These are phyloP conservation scores for Anthoptus insignis DNA, from an alignment of 2,888 invertebrate genomes.

Conservation along the genomic window DNA sequence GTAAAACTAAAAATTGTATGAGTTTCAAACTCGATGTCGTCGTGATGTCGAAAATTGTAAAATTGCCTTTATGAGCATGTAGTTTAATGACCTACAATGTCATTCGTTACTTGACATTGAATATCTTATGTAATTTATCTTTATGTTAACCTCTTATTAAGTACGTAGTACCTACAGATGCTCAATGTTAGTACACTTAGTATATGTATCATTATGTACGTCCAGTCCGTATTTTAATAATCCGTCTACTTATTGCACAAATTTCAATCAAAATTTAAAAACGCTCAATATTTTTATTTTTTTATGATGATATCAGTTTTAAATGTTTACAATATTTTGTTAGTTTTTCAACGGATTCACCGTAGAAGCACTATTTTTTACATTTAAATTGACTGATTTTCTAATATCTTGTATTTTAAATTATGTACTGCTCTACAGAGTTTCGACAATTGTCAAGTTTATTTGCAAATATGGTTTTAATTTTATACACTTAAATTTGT, in stretches of 20 bases:
- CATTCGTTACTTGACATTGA: neutral
- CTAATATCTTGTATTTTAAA: neutral
- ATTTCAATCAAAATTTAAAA: neutral
- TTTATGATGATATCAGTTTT: too few species aligned
- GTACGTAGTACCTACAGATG: constrained; percentile 28
- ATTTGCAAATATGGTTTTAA: too few species aligned
- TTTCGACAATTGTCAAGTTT: too few species aligned
- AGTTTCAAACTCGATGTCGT: constrained; percentile 1
- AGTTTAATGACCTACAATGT: neutral
- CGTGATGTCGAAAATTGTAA: neutral
- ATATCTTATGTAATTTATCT: neutral
- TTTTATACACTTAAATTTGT: too few species aligned
- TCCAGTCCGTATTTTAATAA: constrained; percentile 45
- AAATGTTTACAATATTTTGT: neutral
- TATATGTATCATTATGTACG: constrained; percentile 44
- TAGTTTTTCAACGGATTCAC: neutral
- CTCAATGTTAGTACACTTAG: constrained; percentile 31
- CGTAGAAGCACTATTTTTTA: neutral
- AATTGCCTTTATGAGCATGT: neutral
- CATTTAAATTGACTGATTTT: constrained; percentile 18
- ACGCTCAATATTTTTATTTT: neutral
- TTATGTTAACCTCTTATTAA: neutral
- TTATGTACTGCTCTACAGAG: too few species aligned
- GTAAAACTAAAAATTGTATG: neutral
- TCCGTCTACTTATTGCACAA: constrained; percentile 50